phyloP scores from a whole-genome alignment of 1,140 invertebrate genomes.

The Halesus radiatus region DNA sequence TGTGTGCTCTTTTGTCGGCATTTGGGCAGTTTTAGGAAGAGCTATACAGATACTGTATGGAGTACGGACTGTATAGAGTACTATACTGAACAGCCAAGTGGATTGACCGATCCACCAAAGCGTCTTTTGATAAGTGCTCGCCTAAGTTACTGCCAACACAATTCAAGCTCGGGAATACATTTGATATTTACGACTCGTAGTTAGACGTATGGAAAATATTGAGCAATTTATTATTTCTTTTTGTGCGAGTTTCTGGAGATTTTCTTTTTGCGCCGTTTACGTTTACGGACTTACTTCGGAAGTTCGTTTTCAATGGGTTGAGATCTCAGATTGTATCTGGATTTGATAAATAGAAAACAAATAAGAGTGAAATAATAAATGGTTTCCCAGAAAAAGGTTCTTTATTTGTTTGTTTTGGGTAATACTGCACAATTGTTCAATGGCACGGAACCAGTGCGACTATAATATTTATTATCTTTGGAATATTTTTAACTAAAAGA shows the following conservation, averaged over 20 bases:
- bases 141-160: conserved; percentile 34
- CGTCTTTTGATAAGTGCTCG: conserved; percentile 45
- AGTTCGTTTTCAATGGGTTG: not conserved
- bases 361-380: too few relatives aligned
- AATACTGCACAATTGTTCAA: too few relatives aligned
- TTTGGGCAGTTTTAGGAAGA: conserved; percentile 14
- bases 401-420: too few relatives aligned
- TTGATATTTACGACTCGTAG: conserved; percentile 8
- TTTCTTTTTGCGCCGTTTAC: conserved; percentile 12
- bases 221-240: conserved; percentile 7
- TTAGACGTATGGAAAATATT: conserved; percentile 21
- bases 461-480: too few relatives aligned
- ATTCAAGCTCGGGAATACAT: conserved; percentile 17
- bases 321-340: too few relatives aligned
- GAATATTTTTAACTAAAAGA: too few relatives aligned
- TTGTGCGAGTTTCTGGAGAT: not conserved
- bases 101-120: conserved; percentile 43
- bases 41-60: too few relatives aligned
- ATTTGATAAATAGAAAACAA: too few relatives aligned
- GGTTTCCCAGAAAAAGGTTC: too few relatives aligned
- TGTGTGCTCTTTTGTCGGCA: conserved; percentile 30
- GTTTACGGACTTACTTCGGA: conserved; percentile 1
- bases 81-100: not conserved
- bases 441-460: too few relatives aligned
- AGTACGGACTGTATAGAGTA: too few relatives aligned